Evolutionary conservation across 2,797 vertebrate genomes (phyloP).

Genomic region (Aldrovandia affinis): DNA sequence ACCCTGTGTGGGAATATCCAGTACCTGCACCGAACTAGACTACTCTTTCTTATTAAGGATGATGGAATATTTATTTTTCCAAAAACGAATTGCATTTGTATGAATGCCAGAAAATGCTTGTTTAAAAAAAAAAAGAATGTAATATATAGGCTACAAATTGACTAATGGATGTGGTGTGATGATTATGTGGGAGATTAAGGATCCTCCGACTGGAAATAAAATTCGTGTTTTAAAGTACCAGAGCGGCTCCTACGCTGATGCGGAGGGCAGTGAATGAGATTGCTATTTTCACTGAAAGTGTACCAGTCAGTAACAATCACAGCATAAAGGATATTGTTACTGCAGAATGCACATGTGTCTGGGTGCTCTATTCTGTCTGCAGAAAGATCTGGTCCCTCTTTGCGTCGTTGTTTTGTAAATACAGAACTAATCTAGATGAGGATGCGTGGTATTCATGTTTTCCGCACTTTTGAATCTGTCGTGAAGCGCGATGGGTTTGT

Average conservation of each 20-base stretch:
- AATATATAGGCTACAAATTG: no score
- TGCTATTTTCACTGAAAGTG: constrained; percentile 31
- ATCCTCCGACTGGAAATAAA: background rate
- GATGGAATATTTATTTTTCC: background rate
- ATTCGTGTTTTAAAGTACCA: background rate
- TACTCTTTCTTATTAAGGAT: no score
- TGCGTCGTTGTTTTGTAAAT: constrained; percentile 28
- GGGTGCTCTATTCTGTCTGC: constrained; percentile 62
- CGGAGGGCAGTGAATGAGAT: background rate
- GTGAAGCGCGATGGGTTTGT: background rate
- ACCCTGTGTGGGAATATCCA: no score
- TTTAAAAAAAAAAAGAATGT: no score
- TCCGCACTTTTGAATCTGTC: background rate
- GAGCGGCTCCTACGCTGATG: background rate
- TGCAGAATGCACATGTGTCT: constrained; percentile 58
- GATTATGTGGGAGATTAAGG: no score
- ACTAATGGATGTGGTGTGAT: no score
- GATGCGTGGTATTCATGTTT: background rate
- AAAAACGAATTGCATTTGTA: background rate
- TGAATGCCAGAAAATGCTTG: background rate
- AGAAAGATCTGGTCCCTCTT: constrained; percentile 74
- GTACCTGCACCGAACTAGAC: no score
- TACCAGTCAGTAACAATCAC: constrained; percentile 64
- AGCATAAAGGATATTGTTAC: constrained; percentile 71
- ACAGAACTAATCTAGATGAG: background rate